phyloP scores from a whole-genome alignment of 2,797 vertebrate genomes.

The Anolis apletophallus region DNA sequence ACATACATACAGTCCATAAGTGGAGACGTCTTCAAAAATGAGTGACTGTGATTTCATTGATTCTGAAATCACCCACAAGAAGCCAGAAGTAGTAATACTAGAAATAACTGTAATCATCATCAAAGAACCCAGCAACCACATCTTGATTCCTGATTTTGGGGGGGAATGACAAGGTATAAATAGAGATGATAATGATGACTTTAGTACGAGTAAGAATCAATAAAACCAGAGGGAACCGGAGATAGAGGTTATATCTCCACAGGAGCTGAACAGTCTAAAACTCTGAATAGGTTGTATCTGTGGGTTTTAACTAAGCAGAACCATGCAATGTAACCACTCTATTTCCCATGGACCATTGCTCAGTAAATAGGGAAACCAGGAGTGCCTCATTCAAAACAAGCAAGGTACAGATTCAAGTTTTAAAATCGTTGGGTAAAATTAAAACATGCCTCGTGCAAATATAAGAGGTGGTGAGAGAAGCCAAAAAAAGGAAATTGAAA shows the following conservation, averaged over 20 bases:
- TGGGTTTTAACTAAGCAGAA: constrained; percentile 1
- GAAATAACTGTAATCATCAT: too few relatives aligned
- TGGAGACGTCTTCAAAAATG: too few relatives aligned
- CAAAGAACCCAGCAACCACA: too few relatives aligned
- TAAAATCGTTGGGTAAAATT: neutral
- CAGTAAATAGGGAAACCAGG: constrained; percentile 6
- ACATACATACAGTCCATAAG: too few relatives aligned
- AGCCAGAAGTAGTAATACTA: too few relatives aligned
- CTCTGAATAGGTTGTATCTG: neutral
- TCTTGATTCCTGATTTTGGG: too few relatives aligned
- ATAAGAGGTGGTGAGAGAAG: neutral
- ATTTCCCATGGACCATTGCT: constrained; percentile 26
- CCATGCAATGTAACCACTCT: rapidly evolving
- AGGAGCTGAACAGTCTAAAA: neutral
- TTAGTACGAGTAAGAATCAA: neutral
- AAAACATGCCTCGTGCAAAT: constrained; percentile 10
- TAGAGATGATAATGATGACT: neutral
- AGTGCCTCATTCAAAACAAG: constrained; percentile 17
- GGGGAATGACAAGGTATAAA: too few relatives aligned
- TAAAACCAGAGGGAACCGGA: too few relatives aligned
- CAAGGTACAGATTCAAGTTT: constrained; percentile 16
- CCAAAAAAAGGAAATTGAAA: neutral
- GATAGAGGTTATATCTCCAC: too few relatives aligned
- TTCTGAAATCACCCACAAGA: too few relatives aligned
- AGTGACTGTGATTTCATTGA: too few relatives aligned